Evolutionary conservation across 2,113 vertebrate genomes (phyloP).

Genomic region (Catharus fuscescens): DNA sequence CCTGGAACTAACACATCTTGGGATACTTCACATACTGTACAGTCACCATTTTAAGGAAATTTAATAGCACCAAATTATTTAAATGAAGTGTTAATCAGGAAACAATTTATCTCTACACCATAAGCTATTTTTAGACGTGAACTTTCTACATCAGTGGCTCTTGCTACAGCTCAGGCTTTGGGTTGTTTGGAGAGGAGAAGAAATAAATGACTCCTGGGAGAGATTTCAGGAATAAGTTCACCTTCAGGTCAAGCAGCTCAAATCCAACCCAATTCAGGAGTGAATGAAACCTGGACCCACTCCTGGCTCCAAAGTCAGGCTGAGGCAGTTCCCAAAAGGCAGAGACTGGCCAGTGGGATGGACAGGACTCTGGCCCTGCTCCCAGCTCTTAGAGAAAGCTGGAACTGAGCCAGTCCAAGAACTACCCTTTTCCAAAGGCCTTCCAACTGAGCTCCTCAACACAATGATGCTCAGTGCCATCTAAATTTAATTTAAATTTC

Average conservation of each 20-base stretch:
- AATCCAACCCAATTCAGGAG: background rate
- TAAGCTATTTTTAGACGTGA: slow-evolving; percentile 52
- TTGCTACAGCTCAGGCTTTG: background rate
- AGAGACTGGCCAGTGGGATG: background rate
- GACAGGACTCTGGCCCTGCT: background rate
- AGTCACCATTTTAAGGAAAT: background rate
- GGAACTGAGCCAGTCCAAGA: background rate
- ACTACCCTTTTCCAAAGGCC: background rate
- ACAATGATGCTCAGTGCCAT: background rate
- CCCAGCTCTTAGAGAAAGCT: background rate
- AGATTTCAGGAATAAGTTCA: slow-evolving; percentile 4
- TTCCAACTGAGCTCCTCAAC: background rate
- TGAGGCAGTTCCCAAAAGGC: background rate
- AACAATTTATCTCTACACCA: slow-evolving; percentile 39
- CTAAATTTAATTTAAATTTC: background rate
- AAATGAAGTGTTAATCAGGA: slow-evolving; percentile 62
- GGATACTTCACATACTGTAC: slow-evolving; percentile 37
- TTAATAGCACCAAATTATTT: slow-evolving; percentile 46
- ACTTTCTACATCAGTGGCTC: slow-evolving; percentile 57
- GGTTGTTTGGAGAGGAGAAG: slow-evolving; percentile 45
- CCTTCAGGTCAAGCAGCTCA: slow-evolving; percentile 22
- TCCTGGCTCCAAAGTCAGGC: background rate
- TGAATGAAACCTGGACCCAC: background rate
- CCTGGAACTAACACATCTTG: slow-evolving; percentile 11
- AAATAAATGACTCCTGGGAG: slow-evolving; percentile 36